A percentile compares a stretch with the other conserved stretches of the same genome.
phyloP scores from a whole-genome alignment of 1,140 invertebrate genomes.

The Brachionus manjavacas region DNA sequence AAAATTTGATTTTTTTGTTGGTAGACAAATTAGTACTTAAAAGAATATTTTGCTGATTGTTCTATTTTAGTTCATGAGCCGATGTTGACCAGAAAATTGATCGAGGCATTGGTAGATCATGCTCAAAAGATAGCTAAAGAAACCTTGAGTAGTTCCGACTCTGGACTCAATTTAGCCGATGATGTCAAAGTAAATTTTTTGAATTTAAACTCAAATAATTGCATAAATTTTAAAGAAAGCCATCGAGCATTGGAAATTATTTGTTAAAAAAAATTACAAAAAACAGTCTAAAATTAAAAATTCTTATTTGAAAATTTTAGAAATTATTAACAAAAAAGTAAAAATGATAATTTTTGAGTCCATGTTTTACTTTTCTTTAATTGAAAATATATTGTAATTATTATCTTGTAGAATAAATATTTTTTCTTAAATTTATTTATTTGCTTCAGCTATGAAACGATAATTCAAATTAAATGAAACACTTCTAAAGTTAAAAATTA shows the following conservation, averaged over 20 bases:
- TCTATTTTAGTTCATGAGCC: conserved; percentile 11
- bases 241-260: neutral
- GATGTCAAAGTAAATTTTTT: conserved; percentile 47
- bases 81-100: conserved; percentile 50
- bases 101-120: conserved; percentile 52
- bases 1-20: neutral
- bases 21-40: no score
- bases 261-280: neutral
- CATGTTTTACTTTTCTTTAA: no score
- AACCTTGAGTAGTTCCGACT: conserved; percentile 47
- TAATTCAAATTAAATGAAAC: no score
- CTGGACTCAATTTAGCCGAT: conserved; percentile 50
- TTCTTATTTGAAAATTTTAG: neutral
- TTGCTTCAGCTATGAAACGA: no score
- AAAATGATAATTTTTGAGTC: neutral
- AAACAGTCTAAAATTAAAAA: neutral
- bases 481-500: no score
- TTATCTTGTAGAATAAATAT: no score
- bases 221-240: neutral
- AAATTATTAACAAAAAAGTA: neutral
- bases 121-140: conserved; percentile 52
- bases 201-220: no score
- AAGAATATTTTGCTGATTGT: neutral
- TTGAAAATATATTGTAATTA: no score
- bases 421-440: no score